Evolutionary conservation across 2,888 invertebrate species (phyloP).

Genomic region (Dynastes hyllus): DNA sequence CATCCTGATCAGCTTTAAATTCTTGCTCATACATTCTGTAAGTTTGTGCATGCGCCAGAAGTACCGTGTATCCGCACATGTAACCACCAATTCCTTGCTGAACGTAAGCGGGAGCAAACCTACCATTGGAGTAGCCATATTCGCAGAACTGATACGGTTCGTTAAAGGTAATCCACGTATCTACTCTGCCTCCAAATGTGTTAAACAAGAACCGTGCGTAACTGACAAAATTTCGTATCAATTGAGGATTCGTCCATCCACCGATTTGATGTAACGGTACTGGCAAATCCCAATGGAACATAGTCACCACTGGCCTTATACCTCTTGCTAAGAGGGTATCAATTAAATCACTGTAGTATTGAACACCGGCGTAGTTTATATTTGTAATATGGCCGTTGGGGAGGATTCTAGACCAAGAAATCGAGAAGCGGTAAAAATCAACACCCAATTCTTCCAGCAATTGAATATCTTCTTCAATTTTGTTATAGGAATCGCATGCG

Average conservation of each 20-base stretch:
- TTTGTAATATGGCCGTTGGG: constrained; percentile 75
- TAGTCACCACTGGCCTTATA: constrained; percentile 76
- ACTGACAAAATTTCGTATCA: constrained; percentile 76
- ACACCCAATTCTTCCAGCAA: constrained; percentile 61
- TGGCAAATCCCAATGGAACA: constrained; percentile 81
- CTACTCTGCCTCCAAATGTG: constrained; percentile 64
- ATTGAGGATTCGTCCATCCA: constrained; percentile 75
- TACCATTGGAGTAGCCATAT: background rate
- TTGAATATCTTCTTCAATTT: constrained; percentile 60
- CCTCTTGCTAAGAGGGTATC: constrained; percentile 73
- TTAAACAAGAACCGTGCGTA: constrained; percentile 74
- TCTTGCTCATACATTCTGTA: constrained; percentile 78
- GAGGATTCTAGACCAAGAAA: constrained; percentile 79
- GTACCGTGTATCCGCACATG: constrained; percentile 79
- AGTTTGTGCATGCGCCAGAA: constrained; percentile 83
- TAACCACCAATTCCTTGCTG: constrained; percentile 77
- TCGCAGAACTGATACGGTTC: background rate
- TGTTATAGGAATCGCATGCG: constrained; percentile 63
- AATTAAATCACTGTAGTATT: constrained; percentile 78
- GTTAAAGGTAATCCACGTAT: background rate
- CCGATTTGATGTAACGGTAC: constrained; percentile 75
- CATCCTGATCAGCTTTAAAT: constrained; percentile 65
- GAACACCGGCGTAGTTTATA: constrained; percentile 76
- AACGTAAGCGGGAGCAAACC: background rate
- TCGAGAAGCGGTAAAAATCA: constrained; percentile 73